Evolutionary conservation across 2,888 invertebrate species (phyloP).

Genomic region (Campoletis raptor): DNA sequence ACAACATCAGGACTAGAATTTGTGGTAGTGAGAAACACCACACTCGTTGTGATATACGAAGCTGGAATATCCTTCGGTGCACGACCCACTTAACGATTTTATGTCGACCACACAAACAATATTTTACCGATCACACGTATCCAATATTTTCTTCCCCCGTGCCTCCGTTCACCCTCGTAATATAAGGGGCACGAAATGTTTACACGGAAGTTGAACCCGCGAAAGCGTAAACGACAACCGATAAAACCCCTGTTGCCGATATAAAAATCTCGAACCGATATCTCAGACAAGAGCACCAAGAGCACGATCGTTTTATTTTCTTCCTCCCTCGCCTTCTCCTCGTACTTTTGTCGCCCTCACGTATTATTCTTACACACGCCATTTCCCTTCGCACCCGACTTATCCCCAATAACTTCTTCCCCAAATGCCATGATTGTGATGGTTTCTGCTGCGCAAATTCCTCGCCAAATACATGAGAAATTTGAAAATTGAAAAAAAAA

Average conservation of each 20-base stretch:
- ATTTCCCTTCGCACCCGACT: constrained; percentile 48
- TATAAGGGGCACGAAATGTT: constrained; percentile 54
- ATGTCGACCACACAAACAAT: constrained; percentile 71
- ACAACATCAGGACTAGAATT: constrained; percentile 11
- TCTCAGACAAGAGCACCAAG: constrained; percentile 37
- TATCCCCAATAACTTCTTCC: constrained; percentile 48
- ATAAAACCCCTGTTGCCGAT: constrained; percentile 53
- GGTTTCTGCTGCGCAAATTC: not conserved
- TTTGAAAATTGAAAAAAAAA: not conserved
- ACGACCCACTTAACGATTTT: constrained; percentile 79
- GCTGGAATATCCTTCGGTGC: constrained; percentile 65
- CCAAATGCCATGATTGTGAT: constrained; percentile 17
- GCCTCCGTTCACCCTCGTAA: constrained; percentile 25
- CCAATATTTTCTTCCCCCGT: constrained; percentile 43
- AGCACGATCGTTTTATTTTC: constrained; percentile 44
- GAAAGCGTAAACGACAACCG: constrained; percentile 47
- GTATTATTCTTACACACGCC: constrained; percentile 59
- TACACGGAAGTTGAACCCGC: constrained; percentile 51
- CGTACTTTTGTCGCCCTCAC: constrained; percentile 25
- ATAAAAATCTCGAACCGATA: constrained; percentile 59
- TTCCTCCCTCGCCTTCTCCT: constrained; percentile 10
- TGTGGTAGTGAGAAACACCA: constrained; percentile 7
- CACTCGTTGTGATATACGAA: constrained; percentile 42
- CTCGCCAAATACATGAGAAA: not conserved
- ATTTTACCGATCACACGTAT: constrained; percentile 65